A percentile compares a stretch with the other conserved stretches of the same genome.
These are phyloP conservation scores for Limnephilus lunatus DNA, from an alignment of 2,888 invertebrate genomes.

Conservation along the genomic window DNA sequence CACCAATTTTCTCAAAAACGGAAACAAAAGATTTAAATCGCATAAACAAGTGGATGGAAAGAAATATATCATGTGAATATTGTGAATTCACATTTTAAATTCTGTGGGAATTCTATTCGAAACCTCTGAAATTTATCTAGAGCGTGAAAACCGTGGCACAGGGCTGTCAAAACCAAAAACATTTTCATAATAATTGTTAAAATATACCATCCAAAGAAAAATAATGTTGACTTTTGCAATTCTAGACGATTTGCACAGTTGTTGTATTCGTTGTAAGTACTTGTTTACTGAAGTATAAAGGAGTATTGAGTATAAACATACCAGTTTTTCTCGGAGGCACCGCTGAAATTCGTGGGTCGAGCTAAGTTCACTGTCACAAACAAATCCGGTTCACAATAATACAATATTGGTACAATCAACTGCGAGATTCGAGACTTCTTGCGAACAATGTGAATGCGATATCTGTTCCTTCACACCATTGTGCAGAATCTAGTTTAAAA, in stretches of 20 bases:
- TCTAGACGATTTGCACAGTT: background rate
- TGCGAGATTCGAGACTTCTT: background rate
- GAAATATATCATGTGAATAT: background rate
- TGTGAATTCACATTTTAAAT: background rate
- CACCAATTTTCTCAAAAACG: background rate
- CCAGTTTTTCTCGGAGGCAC: conserved; percentile 4
- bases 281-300: background rate
- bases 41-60: background rate
- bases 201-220: background rate
- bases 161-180: too few relatives aligned
- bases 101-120: background rate
- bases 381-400: background rate
- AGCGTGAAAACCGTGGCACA: background rate
- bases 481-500: conserved; percentile 27
- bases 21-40: background rate
- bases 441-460: conserved; percentile 31
- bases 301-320: background rate
- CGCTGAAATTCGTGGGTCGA: conserved; percentile 8
- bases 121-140: background rate
- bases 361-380: conserved; percentile 4
- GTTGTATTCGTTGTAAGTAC: too few relatives aligned
- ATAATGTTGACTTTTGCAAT: background rate
- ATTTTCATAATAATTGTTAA: background rate
- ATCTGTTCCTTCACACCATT: conserved; percentile 41
- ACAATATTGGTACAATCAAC: background rate